These are phyloP conservation scores for Meta bourneti DNA, from an alignment of 2,888 invertebrate species.

Conservation along the genomic window DNA sequence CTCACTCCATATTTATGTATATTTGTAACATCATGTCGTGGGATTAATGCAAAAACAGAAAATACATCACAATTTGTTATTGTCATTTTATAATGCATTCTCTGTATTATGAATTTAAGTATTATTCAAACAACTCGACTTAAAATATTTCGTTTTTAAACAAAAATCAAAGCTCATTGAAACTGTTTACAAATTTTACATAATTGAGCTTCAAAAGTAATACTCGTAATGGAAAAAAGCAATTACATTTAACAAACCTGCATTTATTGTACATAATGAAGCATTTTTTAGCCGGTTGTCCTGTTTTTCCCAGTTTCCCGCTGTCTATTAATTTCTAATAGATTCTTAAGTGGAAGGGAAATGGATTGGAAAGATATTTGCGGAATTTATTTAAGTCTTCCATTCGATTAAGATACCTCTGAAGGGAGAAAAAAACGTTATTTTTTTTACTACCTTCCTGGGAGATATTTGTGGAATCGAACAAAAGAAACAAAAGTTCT, in stretches of 20 bases:
- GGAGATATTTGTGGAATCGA: slow-evolving; percentile 1
- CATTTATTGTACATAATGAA: background rate
- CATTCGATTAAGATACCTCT: slow-evolving; percentile 39
- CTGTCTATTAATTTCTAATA: slow-evolving; percentile 30
- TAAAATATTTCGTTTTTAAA: no score
- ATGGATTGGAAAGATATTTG: slow-evolving; percentile 51
- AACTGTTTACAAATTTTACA: background rate
- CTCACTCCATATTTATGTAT: no score
- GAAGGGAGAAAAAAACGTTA: background rate
- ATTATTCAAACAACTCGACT: no score
- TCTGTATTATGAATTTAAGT: no score
- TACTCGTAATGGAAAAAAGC: background rate
- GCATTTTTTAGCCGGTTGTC: background rate
- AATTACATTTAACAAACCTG: background rate
- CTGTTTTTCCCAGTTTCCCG: background rate
- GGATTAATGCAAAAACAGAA: no score
- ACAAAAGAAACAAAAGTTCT: slow-evolving; percentile 22
- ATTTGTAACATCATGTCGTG: no score
- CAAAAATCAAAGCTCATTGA: background rate
- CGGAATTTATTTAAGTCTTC: slow-evolving; percentile 33
- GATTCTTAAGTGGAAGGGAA: slow-evolving; percentile 38
- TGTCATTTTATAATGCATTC: no score
- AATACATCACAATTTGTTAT: no score
- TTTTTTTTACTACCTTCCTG: background rate
- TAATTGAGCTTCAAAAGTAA: background rate